Evolutionary conservation across 2,888 invertebrate species (phyloP).

Genomic region (Epistrophe grossulariae): DNA sequence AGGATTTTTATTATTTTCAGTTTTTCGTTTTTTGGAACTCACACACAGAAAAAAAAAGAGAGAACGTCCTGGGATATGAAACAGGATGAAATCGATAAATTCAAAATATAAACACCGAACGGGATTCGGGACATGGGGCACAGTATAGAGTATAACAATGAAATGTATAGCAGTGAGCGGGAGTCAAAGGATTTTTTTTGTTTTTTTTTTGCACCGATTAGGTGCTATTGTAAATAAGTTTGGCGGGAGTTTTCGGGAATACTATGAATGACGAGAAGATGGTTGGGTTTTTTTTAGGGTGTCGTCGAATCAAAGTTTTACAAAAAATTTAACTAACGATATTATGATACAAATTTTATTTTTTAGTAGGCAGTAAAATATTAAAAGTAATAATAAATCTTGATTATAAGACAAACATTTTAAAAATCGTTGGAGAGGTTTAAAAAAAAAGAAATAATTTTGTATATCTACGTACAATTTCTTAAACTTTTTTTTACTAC

Average conservation of each 20-base stretch:
- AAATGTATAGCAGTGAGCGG: constrained; percentile 27
- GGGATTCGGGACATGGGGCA: constrained; percentile 5
- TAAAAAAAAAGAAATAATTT: too few relatives aligned
- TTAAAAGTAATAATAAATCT: too few relatives aligned
- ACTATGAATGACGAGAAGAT: constrained; percentile 38
- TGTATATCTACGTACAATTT: too few relatives aligned
- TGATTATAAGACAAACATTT: too few relatives aligned
- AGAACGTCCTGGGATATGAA: constrained; percentile 67
- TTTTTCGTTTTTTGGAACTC: constrained; percentile 15
- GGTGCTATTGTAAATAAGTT: constrained; percentile 45
- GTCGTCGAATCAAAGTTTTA: not conserved
- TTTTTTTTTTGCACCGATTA: constrained; percentile 9
- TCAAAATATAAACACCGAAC: constrained; percentile 68
- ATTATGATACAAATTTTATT: too few relatives aligned
- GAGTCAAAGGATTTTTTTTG: not conserved
- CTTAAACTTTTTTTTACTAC: too few relatives aligned
- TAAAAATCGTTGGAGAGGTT: too few relatives aligned
- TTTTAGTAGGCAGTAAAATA: too few relatives aligned
- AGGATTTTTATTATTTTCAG: not conserved
- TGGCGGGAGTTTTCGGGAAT: constrained; percentile 66
- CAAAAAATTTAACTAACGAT: not conserved
- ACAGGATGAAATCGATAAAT: constrained; percentile 72
- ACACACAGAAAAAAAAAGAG: not conserved
- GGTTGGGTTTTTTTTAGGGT: constrained; percentile 1
- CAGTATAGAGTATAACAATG: constrained; percentile 27